Evolutionary conservation across 2,113 vertebrate genomes (phyloP).

Genomic region (Odontesthes bonariensis): DNA sequence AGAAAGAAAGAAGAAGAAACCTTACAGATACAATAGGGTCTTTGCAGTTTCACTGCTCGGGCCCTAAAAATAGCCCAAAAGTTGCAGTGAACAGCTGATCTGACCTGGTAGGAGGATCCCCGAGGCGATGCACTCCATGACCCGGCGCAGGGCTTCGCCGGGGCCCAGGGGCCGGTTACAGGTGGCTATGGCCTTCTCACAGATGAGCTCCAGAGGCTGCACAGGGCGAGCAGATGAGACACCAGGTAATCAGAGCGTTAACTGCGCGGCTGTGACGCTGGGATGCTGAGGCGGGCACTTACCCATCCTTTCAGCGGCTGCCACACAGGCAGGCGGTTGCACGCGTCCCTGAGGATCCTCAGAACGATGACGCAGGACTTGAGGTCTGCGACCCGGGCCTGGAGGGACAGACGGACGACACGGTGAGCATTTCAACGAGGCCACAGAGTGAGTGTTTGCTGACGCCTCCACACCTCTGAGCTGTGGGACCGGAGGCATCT

Average conservation of each 20-base stretch:
- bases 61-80: too few species aligned
- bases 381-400: slow-evolving; percentile 94
- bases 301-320: slow-evolving; percentile 95
- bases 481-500: not conserved
- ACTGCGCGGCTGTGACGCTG: too few species aligned
- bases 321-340: slow-evolving; percentile 92
- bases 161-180: slow-evolving; percentile 93
- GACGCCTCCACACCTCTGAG: not conserved
- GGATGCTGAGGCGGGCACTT: slow-evolving; percentile 77
- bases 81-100: not conserved
- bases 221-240: not conserved
- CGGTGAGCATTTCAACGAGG: slow-evolving; percentile 21
- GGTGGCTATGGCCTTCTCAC: slow-evolving; percentile 96
- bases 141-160: slow-evolving; percentile 91
- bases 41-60: too few species aligned
- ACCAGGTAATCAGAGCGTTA: too few species aligned
- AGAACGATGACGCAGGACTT: slow-evolving; percentile 95
- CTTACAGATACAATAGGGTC: too few species aligned
- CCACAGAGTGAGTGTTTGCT: not conserved
- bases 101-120: slow-evolving; percentile 94
- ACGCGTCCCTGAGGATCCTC: slow-evolving; percentile 93
- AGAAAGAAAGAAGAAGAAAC: too few species aligned
- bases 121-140: slow-evolving; percentile 94
- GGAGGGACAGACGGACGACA: slow-evolving; percentile 62
- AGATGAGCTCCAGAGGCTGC: slow-evolving; percentile 94